These are phyloP conservation scores for Mellivora capensis DNA, from an alignment of 2,113 vertebrate genomes.

Conservation along the genomic window DNA sequence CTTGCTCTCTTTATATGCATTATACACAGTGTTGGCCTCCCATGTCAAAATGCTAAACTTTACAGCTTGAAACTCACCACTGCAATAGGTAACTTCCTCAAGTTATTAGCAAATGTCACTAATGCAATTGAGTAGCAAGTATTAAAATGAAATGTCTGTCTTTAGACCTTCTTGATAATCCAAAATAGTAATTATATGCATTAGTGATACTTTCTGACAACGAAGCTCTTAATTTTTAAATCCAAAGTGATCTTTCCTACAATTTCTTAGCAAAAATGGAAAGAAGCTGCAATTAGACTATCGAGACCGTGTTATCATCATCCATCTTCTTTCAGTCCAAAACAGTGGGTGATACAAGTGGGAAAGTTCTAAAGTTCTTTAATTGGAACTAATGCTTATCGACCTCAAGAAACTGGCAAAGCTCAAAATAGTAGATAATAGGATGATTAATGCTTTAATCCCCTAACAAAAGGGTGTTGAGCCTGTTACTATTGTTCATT, in stretches of 20 bases:
- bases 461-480: conserved; percentile 54
- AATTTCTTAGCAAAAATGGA: conserved; percentile 61
- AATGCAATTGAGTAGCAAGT: conserved; percentile 50
- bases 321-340: conserved; percentile 56
- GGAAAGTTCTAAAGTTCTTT: conserved; percentile 56
- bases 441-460: conserved; percentile 67
- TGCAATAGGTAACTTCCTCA: conserved; percentile 39
- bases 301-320: conserved; percentile 55
- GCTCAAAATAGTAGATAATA: conserved; percentile 68
- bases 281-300: conserved; percentile 61
- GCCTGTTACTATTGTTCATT: conserved; percentile 47
- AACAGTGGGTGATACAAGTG: conserved; percentile 57
- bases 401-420: conserved; percentile 50
- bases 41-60: conserved; percentile 47
- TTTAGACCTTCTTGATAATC: conserved; percentile 47
- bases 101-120: conserved; percentile 70
- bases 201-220: conserved; percentile 66
- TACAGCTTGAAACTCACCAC: conserved; percentile 10
- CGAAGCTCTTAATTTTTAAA: conserved; percentile 59
- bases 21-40: background rate
- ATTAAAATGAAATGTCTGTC: conserved; percentile 66
- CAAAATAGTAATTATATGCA: conserved; percentile 69
- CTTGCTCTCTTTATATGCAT: conserved; percentile 25
- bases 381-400: conserved; percentile 67
- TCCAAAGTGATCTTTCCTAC: conserved; percentile 57